Evolutionary conservation across 2,888 invertebrate species (phyloP), one percentile per base, ranked within the genome.

Genomic region (Philereme transversata): DNA sequence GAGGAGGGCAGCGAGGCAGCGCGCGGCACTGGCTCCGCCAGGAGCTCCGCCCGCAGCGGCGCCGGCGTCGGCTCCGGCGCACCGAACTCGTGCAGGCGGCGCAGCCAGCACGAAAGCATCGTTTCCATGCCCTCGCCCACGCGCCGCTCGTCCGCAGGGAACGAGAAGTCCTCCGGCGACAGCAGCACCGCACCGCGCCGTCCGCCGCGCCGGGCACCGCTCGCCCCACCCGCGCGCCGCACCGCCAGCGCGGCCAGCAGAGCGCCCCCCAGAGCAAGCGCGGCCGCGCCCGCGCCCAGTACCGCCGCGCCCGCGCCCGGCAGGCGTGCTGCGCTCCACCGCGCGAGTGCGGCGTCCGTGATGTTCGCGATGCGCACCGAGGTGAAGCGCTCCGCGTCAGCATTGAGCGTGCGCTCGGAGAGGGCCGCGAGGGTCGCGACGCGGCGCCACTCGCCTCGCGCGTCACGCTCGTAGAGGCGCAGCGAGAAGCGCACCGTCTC

Each of bases 41-140:
- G 81, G 93, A 95, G 87, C 95, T 96, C 79, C 84, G 97, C 96
- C 36, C 97, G 93, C 55, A 97, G 89, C 86, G 1, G 76, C 81
- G 38, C 72, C 94, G 95, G 96, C 74, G 97, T 97, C 49, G 96
- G 95, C 86, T 96, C 96, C 1, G 97, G 96, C 0, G 96, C 96
- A 10, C 96, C 96, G 73, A 96, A 96, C 82, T 97, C 97, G 83
- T 97, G 97, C 64, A 97, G 88, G 79, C 96, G 96, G 81, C 97
- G 96, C 65, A 97, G 86, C 96, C 96, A 97, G 81, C 97, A 97
- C 76, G 96, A 96, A 11, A 97, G 93, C 96, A 97, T 96, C 58
- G 96, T 95, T 84, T 97, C 97, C 84, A 97, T 96, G 61, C 97
- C 97, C 80, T 96, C 96, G 50, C 86, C 88, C 44, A 88, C 85